Percentiles rank a stretch among this genome's conserved stretches.
Evolutionary conservation across 2,888 invertebrate genomes (phyloP).

Genomic region (Aporophyla nigra): DNA sequence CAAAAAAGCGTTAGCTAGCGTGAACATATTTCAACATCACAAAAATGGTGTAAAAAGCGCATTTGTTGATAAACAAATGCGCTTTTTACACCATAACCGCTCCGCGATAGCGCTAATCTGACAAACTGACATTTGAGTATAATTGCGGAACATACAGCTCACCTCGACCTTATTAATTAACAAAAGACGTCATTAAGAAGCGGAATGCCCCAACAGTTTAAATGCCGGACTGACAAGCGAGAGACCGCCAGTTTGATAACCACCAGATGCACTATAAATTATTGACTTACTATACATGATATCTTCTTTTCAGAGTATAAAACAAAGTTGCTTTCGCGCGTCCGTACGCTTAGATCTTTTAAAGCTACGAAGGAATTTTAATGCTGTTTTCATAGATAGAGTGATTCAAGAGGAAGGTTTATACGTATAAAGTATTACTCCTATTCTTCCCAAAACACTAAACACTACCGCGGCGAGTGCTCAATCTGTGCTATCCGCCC

Average conservation of each 20-base stretch:
- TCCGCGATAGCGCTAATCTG: too few species aligned
- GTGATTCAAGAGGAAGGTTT: too few species aligned
- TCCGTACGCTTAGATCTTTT: too few species aligned
- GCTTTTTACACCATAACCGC: conserved; percentile 24
- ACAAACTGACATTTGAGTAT: conserved; percentile 35
- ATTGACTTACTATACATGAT: too few species aligned
- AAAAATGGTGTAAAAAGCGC: conserved; percentile 17
- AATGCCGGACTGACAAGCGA: background rate
- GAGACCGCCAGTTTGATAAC: background rate
- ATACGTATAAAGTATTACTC: too few species aligned
- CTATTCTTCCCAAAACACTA: too few species aligned
- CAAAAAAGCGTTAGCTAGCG: conserved; percentile 10
- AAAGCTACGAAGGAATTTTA: too few species aligned
- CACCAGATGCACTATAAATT: background rate
- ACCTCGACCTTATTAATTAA: conserved; percentile 54
- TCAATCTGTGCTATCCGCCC: too few species aligned
- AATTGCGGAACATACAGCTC: conserved; percentile 44
- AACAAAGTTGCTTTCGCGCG: too few species aligned
- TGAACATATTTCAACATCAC: conserved; percentile 1
- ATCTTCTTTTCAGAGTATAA: too few species aligned
- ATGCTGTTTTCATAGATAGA: too few species aligned
- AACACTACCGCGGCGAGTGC: too few species aligned
- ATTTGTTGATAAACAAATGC: conserved; percentile 19
- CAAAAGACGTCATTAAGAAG: conserved; percentile 23
- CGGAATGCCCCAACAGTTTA: background rate